These are phyloP conservation scores for Callipepla squamata DNA, from an alignment of 2,113 vertebrate genomes.

Conservation along the genomic window DNA sequence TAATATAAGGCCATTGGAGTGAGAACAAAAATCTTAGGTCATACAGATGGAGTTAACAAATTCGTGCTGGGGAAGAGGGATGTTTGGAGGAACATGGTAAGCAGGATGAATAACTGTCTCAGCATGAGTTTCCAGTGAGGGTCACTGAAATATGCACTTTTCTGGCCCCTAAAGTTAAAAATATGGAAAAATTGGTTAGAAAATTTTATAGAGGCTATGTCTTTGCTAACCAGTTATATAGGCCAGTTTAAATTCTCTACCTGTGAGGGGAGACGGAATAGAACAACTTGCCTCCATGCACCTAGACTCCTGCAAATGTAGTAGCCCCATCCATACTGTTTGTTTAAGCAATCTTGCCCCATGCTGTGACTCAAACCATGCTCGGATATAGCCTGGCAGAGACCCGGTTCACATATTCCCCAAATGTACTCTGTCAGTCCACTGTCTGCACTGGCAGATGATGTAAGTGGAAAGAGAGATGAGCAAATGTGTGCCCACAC, in stretches of 20 bases:
- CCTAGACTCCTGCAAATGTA: background rate
- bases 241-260: background rate
- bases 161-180: slow-evolving; percentile 20
- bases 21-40: slow-evolving; percentile 27
- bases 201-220: background rate
- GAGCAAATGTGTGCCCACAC: background rate
- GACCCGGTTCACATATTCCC: background rate
- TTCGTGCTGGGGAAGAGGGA: background rate
- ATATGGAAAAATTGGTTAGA: background rate
- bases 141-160: background rate
- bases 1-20: background rate
- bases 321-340: background rate
- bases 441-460: background rate
- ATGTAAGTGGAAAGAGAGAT: background rate
- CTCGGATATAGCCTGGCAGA: background rate
- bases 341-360: background rate
- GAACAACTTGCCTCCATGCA: background rate
- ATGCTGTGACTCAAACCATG: background rate
- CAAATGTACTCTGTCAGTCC: background rate
- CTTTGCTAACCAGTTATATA: background rate
- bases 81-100: background rate
- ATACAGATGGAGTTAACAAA: background rate
- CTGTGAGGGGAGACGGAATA: background rate
- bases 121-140: background rate
- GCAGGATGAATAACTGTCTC: slow-evolving; percentile 46